Evolutionary conservation across 2,113 vertebrate genomes (phyloP), one percentile per base, ranked within the genome.

Genomic region (Bambusicola thoracicus): DNA sequence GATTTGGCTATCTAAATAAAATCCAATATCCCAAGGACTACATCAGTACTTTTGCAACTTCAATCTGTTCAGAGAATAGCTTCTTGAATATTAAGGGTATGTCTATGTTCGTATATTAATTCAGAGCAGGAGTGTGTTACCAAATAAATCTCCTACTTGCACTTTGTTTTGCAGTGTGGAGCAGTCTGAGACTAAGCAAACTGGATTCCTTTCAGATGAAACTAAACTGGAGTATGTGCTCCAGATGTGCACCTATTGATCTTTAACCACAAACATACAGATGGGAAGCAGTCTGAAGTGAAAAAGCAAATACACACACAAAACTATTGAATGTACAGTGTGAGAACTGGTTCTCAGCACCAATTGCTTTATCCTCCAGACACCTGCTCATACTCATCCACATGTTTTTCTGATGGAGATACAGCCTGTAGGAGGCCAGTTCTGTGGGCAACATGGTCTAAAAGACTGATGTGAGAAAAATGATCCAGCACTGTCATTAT

Each of bases 191-290:
- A 56, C 20, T 51, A 79, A 76, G 78, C 1, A 1, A 79, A 65
- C 8, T n/a, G 36, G 6, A 46, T 82, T 87, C 19, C 43, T 73
- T 93, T 81, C 36, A 82, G 41, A 69, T 27, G 19, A 73, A 89
- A 79, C 25, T 36, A 5, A 87, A 65, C 24, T 16, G 53, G 13
- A 92, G 79, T 38, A 4, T 38, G 8, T 22, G 24, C 16, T 89
- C 55, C 49, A 59, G 43, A n/a, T 46, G 4, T 36, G 17, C 17
- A 65, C 43, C 13, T 67, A 12, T 16, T 59, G 25, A 29, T 81
- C 24, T 70, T 15, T 38, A 75, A 21, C 65, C 40, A 68, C 41
- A 55, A 29, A 38, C 0, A 55, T 32, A 20, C 29, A 67, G 32
- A 81, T 41, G 51, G 58, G 16, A 65, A 15, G 32, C 11, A 67